Evolutionary conservation across 2,888 invertebrate species (phyloP).

Genomic region (Acanthosoma haemorrhoidale): DNA sequence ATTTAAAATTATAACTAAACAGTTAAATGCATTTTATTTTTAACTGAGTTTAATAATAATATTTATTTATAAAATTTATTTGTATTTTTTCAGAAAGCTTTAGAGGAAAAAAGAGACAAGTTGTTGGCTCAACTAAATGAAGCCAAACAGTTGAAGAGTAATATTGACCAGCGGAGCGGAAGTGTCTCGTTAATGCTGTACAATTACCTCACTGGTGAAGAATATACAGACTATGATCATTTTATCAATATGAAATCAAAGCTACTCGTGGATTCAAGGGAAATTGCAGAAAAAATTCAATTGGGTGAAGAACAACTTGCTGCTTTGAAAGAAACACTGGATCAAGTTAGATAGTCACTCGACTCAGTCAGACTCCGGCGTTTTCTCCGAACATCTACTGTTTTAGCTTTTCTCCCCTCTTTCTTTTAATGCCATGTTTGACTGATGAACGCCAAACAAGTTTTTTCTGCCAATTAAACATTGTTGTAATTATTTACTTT

Average conservation of each 20-base stretch:
- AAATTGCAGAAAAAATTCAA: conserved; percentile 76
- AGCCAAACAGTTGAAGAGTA: conserved; percentile 72
- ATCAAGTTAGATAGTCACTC: conserved; percentile 36
- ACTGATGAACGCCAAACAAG: background rate
- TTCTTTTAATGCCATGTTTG: background rate
- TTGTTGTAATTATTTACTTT: background rate
- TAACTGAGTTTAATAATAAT: no score
- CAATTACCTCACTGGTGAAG: conserved; percentile 65
- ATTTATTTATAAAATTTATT: no score
- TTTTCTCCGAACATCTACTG: background rate
- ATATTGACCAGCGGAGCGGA: conserved; percentile 70
- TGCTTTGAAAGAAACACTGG: conserved; percentile 59
- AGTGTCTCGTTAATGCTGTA: conserved; percentile 65
- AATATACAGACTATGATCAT: conserved; percentile 73
- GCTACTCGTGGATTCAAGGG: conserved; percentile 72
- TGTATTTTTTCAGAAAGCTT: conserved; percentile 53
- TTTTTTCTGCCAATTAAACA: background rate
- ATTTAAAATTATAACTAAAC: no score
- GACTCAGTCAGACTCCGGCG: background rate
- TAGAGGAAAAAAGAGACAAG: conserved; percentile 70
- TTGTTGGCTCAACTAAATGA: conserved; percentile 72
- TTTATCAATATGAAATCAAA: conserved; percentile 84
- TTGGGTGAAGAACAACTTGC: conserved; percentile 72
- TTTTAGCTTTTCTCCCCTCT: background rate
- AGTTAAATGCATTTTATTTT: no score